Evolutionary conservation across 1,140 invertebrate species (phyloP).

Genomic region (Heliconius eleuchia): DNA sequence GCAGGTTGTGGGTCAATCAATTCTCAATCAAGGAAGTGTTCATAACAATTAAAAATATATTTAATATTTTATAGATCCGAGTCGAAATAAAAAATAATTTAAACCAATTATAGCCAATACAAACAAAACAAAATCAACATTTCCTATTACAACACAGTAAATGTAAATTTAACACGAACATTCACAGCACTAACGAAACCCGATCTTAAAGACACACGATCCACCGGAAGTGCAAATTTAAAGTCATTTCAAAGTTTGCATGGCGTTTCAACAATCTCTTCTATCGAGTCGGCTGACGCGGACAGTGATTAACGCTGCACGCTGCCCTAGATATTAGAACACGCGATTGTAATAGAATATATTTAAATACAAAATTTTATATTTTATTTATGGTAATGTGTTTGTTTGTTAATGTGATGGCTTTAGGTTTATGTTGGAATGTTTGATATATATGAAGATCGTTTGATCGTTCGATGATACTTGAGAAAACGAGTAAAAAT

Average conservation of each 20-base stretch:
- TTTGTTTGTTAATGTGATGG: too few relatives aligned
- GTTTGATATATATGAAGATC: too few relatives aligned
- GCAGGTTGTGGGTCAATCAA: background rate
- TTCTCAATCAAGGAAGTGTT: background rate
- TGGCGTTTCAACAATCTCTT: slow-evolving; percentile 44
- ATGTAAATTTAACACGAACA: slow-evolving; percentile 1
- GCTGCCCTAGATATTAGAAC: slow-evolving; percentile 38
- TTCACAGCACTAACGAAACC: background rate
- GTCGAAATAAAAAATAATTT: too few relatives aligned
- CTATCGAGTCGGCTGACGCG: slow-evolving; percentile 39
- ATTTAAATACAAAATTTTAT: slow-evolving; percentile 23
- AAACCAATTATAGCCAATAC: too few relatives aligned
- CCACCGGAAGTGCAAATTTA: slow-evolving; percentile 30
- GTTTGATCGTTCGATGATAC: too few relatives aligned
- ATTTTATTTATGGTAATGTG: too few relatives aligned
- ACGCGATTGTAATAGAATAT: slow-evolving; percentile 34
- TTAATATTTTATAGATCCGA: too few relatives aligned
- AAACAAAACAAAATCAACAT: background rate
- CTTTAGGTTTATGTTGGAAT: too few relatives aligned
- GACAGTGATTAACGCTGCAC: slow-evolving; percentile 45
- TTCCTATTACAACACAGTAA: background rate
- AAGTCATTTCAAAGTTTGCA: slow-evolving; percentile 32
- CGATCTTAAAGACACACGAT: slow-evolving; percentile 23
- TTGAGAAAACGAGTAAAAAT: too few relatives aligned
- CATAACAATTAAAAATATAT: too few relatives aligned